Evolutionary conservation across 1,140 invertebrate genomes (phyloP).

Genomic region (Archegozetes longisetosus): DNA sequence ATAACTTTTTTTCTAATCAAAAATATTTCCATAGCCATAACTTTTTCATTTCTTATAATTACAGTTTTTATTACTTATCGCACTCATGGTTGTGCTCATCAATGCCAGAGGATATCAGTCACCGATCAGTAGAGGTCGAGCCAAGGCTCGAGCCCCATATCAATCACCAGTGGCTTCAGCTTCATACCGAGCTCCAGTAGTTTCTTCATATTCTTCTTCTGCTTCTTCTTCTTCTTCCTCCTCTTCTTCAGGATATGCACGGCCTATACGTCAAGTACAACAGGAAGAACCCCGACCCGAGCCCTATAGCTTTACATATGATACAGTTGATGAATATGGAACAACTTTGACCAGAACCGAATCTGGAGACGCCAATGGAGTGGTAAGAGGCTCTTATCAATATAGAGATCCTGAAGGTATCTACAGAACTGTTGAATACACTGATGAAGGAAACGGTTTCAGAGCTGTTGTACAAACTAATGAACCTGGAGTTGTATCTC

Average conservation of each 20-base stretch:
- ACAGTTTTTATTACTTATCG: neutral
- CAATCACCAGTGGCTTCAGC: neutral
- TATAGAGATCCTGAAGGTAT: conserved; percentile 20
- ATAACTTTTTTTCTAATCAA: no score
- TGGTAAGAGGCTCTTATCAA: conserved; percentile 20
- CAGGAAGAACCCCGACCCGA: conserved; percentile 12
- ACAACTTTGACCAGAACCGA: conserved; percentile 20
- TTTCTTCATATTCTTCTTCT: conserved; percentile 12
- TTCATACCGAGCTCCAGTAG: neutral
- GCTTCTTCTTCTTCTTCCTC: conserved; percentile 2
- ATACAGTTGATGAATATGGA: conserved; percentile 21
- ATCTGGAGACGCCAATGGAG: conserved; percentile 18
- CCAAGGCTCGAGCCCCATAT: neutral
- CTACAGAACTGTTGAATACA: conserved; percentile 21
- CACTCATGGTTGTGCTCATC: neutral
- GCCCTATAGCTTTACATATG: conserved; percentile 21
- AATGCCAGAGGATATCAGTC: neutral
- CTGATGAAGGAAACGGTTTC: conserved; percentile 21
- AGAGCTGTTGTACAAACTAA: conserved; percentile 20
- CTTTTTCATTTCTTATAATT: no score
- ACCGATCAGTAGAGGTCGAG: neutral
- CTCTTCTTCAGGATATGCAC: conserved; percentile 5
- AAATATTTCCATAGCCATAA: no score
- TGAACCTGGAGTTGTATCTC: conserved; percentile 18
- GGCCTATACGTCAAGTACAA: neutral